Base-by-base conservation (phyloP, 1,140 invertebrate species). In the Drosophila kepulauana region DNA sequence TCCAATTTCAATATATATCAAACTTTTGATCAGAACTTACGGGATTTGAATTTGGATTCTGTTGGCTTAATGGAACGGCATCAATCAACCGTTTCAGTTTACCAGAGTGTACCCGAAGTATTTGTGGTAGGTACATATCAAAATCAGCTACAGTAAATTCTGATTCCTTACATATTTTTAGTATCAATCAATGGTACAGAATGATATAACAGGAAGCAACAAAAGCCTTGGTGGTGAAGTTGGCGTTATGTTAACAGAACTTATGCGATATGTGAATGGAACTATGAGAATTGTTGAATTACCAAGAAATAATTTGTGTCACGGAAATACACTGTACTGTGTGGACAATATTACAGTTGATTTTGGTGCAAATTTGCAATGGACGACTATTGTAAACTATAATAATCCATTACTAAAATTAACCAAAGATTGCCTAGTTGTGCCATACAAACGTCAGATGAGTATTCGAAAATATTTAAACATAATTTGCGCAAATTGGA, bases 81-180 rank as follows among this genome's bases (percentile, higher is more conserved):
- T 4, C 10, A 30, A 71, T 6, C 5, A 1, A 8, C 28, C 0
- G 25, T 72, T 43, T 43, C 33, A 1, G 7, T 43, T 65, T 33
- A 5, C 15, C n/a, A 43, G 1, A 33, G 0, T 16, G 1, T 43
- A 1, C 46, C 70, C 2, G 54, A 67, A 6, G 28, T 30, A 8
- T 67, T 59, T 38, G 8, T 67, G 46, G 63, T 67, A 67, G 67
- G 70, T 58, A 11, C n/a, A 6, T 0, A 10, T 58, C 11, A 10
- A 25, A 20, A 46, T 30, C 2, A 2, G 11, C 3, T 20, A 20
- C 16, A 8, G 5, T 8, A 38, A 2, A 38, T 38, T 6, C 6
- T 38, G 5, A 3, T 49, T 41, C 5, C 11, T 7, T 10, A 33
- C 20, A 20, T 20, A 3, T 11, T 25, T 67, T 8, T 7, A 73